Percentiles rank a stretch among this genome's conserved stretches.
Evolutionary conservation across 2,797 vertebrate genomes (phyloP).

Genomic region (Sebastes goodei): DNA sequence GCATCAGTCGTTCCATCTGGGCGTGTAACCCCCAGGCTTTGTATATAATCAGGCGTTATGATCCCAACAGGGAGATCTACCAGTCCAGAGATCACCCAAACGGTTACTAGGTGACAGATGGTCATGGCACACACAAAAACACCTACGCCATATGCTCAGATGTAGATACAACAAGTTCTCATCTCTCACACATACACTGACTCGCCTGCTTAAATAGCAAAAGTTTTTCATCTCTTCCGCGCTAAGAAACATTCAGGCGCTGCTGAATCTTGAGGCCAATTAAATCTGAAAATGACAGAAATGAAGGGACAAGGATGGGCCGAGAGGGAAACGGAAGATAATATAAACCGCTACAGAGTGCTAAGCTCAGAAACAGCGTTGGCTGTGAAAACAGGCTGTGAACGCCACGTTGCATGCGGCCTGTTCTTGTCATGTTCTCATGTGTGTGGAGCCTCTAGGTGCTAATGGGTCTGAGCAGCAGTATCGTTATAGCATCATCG

Average conservation of each 20-base stretch:
- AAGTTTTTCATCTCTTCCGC: neutral
- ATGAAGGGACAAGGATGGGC: slow-evolving; percentile 17
- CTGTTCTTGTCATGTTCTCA: slow-evolving; percentile 49
- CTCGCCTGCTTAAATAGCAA: slow-evolving; percentile 28
- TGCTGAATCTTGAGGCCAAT: slow-evolving; percentile 66
- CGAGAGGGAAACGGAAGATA: slow-evolving; percentile 17
- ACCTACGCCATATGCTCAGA: slow-evolving; percentile 70
- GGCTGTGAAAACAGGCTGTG: slow-evolving; percentile 9
- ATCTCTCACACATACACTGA: slow-evolving; percentile 29
- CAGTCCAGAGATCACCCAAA: slow-evolving; percentile 56
- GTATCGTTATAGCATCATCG: slow-evolving; percentile 32
- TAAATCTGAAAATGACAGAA: slow-evolving; percentile 67
- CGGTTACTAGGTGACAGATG: slow-evolving; percentile 77
- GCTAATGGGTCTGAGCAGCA: slow-evolving; percentile 39
- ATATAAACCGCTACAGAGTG: slow-evolving; percentile 14
- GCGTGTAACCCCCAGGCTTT: slow-evolving; percentile 52
- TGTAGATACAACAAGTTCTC: slow-evolving; percentile 48
- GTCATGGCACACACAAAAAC: slow-evolving; percentile 45
- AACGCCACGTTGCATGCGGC: slow-evolving; percentile 12
- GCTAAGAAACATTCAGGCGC: slow-evolving; percentile 42
- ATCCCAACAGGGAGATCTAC: slow-evolving; percentile 58
- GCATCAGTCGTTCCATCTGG: slow-evolving; percentile 54
- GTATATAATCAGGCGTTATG: slow-evolving; percentile 59
- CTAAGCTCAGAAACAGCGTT: slow-evolving; percentile 9
- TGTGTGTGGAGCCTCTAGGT: slow-evolving; percentile 27